Percentiles rank a stretch among this genome's conserved stretches.
Evolutionary conservation across 2,888 invertebrate genomes (phyloP).

Genomic region (Nematopogon swammerdamellus): DNA sequence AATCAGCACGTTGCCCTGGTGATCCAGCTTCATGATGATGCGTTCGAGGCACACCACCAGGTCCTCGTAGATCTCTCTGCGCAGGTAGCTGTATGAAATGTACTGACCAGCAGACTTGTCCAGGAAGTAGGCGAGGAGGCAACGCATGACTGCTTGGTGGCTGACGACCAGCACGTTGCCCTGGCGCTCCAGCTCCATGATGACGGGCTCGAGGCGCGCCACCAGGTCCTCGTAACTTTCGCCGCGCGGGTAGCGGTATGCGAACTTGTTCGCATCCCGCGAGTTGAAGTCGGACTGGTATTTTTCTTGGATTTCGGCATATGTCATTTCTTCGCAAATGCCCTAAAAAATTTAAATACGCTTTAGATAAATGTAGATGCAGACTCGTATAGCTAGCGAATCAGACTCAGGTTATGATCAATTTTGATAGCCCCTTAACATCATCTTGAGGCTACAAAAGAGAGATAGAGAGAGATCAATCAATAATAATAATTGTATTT

Average conservation of each 20-base stretch:
- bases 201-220: conserved; percentile 95
- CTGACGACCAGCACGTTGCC: conserved; percentile 95
- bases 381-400: not conserved
- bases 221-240: conserved; percentile 99
- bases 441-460: too few relatives aligned
- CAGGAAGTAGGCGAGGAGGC: conserved; percentile 95
- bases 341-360: conserved; percentile 64
- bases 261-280: conserved; percentile 96
- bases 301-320: conserved; percentile 91
- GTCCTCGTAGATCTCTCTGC: too few relatives aligned
- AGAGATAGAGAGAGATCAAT: too few relatives aligned
- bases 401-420: not conserved
- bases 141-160: conserved; percentile 95
- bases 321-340: conserved; percentile 99
- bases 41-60: too few relatives aligned
- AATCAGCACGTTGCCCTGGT: too few relatives aligned
- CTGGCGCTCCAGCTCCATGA: conserved; percentile 97
- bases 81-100: too few relatives aligned
- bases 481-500: too few relatives aligned
- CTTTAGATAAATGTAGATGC: not conserved
- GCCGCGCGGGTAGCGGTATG: conserved; percentile 84
- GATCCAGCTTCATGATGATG: too few relatives aligned
- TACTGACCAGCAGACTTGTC: conserved; percentile 87
- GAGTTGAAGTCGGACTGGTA: conserved; percentile 96
- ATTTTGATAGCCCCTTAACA: too few relatives aligned